Evolutionary conservation across 2,797 vertebrate species (phyloP).

Genomic region (Periophthalmus magnuspinnatus): DNA sequence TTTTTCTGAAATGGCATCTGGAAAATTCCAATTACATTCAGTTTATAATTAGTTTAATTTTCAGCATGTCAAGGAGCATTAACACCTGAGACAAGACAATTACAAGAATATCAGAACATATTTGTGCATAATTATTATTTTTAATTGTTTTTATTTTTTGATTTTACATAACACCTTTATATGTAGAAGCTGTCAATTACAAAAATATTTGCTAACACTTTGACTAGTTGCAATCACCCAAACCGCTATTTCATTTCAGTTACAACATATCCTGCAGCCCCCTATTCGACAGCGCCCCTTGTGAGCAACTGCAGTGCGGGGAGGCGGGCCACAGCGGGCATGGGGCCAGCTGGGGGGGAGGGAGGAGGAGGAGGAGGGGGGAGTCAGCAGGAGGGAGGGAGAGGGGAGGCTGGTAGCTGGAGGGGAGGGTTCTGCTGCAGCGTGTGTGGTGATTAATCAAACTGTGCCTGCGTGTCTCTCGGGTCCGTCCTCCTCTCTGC

Average conservation of each 20-base stretch:
- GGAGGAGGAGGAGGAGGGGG: conserved; percentile 27
- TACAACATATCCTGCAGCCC: background rate
- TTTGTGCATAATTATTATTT: too few relatives aligned
- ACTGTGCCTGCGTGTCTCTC: conserved; percentile 64
- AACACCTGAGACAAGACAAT: too few relatives aligned
- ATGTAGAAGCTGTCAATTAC: too few relatives aligned
- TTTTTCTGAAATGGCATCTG: too few relatives aligned
- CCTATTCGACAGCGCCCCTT: background rate
- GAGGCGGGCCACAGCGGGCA: background rate
- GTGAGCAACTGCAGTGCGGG: background rate
- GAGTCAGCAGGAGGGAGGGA: conserved; percentile 31
- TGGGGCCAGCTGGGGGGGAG: background rate
- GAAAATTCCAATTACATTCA: too few relatives aligned
- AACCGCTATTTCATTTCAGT: background rate
- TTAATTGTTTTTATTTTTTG: too few relatives aligned
- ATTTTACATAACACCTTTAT: too few relatives aligned
- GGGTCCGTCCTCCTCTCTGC: conserved; percentile 65
- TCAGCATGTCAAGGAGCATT: too few relatives aligned
- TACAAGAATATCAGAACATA: too few relatives aligned
- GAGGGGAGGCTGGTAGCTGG: background rate
- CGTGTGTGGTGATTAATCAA: conserved; percentile 78
- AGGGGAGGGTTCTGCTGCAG: conserved; percentile 37
- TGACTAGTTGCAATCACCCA: background rate
- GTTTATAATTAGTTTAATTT: too few relatives aligned
- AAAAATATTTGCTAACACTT: background rate